These are phyloP conservation scores for Unio pictorum DNA, from an alignment of 2,888 invertebrate genomes.

Conservation along the genomic window DNA sequence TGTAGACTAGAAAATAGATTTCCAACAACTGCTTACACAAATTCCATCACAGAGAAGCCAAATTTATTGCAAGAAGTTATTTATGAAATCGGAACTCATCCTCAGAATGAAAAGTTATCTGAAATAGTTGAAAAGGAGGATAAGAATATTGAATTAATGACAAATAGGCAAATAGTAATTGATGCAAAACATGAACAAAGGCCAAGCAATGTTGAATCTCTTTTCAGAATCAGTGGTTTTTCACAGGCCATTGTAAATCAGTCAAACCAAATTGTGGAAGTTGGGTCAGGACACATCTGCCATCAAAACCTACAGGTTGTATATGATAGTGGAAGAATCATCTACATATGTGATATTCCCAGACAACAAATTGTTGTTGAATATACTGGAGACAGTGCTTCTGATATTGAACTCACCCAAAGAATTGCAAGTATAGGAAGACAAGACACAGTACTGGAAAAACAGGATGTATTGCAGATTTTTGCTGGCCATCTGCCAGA, in stretches of 20 bases:
- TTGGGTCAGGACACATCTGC: constrained; percentile 20
- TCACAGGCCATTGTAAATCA: no score
- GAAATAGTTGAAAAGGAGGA: no score
- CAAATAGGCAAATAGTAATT: constrained; percentile 7
- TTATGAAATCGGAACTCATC: no score
- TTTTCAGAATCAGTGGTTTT: no score
- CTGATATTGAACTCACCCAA: constrained; percentile 15
- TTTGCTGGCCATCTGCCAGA: not conserved
- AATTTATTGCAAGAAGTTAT: no score
- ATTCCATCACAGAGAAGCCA: no score
- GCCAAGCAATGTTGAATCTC: constrained; percentile 5
- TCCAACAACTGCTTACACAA: no score
- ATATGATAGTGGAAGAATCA: constrained; percentile 11
- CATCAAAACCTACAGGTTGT: constrained; percentile 11
- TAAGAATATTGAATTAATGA: no score
- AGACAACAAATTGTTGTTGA: constrained; percentile 8
- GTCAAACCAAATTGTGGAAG: constrained; percentile 13
- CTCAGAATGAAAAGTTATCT: no score
- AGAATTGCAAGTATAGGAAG: not conserved
- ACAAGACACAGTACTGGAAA: not conserved
- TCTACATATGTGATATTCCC: constrained; percentile 12
- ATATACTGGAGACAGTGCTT: constrained; percentile 18
- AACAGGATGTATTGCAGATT: constrained; percentile 1
- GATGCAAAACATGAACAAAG: constrained; percentile 6
- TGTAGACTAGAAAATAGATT: constrained; percentile 7